Base-by-base conservation (phyloP, 2,888 invertebrate genomes). In the Andrena minutula region DNA sequence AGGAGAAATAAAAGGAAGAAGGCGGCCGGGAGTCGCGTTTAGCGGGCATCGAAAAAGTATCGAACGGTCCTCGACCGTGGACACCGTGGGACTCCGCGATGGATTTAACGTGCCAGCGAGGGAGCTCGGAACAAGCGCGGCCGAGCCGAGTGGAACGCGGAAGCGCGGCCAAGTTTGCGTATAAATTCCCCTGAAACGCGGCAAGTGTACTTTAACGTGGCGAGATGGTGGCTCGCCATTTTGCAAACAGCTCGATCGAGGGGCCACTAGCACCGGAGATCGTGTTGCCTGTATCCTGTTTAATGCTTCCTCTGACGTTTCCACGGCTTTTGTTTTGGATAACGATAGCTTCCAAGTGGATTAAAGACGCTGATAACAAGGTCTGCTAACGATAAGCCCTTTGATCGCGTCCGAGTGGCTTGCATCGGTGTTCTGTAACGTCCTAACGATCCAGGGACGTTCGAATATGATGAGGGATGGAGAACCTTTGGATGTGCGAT, bases 81-180 rank as follows among this genome's bases (percentile, higher is more conserved):
- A 83, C 60, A 60, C 74, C 47, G 28, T 65, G 71, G 51, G 73
- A 83, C 60, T 64, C 74, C 28, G 28, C 65, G 82, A 80, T 79
- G 70, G 79, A 88, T 88, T 88, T 83, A 87, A 80, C 80, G 83
- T 56, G 68, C 73, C 41, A 66, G 30, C 53, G n/a, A n/a, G 10
- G 58, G 61, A 75, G 69, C 82, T 81, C 61, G 81, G 79, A 79
- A 74, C 84, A 83, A 79, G 79, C 79, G 79, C 73, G 73, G 78
- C 61, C 32, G 72, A 75, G 65, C 73, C 69, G 28, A 56, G 77
- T 63, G 53, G 75, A 75, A 83, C 75, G 75, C 63, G 60, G 20
- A 26, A 69, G 41, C 64, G 68, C 56, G 23, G 69, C 63, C 82
- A 88, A 89, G 89, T 89, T 89, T 85, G 82, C 85, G 89, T 88